Conservation (phyloP, 2,888 invertebrate genomes). For the Meta bourneti region DNA sequence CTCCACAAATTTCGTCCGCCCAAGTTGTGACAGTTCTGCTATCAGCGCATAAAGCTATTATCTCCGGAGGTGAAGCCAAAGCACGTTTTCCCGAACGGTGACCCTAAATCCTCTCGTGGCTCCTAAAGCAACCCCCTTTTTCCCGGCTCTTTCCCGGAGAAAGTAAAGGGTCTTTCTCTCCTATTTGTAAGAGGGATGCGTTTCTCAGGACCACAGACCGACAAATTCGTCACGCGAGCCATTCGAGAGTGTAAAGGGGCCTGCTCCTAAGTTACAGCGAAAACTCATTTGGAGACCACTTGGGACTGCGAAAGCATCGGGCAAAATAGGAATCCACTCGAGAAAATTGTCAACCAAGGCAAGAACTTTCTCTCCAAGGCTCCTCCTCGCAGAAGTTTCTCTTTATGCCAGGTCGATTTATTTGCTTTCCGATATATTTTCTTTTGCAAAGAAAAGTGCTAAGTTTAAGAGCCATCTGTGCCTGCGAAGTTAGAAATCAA, state of each 20-base stretch:
- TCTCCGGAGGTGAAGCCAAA: conserved; percentile 35
- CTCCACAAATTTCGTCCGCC: conserved; percentile 6
- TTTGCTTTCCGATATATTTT: conserved; percentile 59
- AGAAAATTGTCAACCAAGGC: conserved; percentile 62
- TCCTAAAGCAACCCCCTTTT: conserved; percentile 52
- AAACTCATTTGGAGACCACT: conserved; percentile 56
- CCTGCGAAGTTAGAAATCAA: conserved; percentile 41
- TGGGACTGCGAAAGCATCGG: conserved; percentile 30
- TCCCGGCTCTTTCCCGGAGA: conserved; percentile 23
- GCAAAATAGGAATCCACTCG: conserved; percentile 55
- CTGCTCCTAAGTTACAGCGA: conserved; percentile 66
- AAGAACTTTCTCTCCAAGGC: conserved; percentile 26
- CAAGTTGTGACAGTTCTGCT: conserved; percentile 47
- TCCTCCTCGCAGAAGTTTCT: conserved; percentile 11
- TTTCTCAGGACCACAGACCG: conserved; percentile 59
- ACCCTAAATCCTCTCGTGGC: conserved; percentile 61
- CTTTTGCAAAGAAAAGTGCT: conserved; percentile 42
- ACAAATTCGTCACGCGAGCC: conserved; percentile 70
- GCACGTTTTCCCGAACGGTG: conserved; percentile 58
- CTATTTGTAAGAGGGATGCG: conserved; percentile 54
- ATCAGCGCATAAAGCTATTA: conserved; percentile 69
- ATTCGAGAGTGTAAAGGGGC: conserved; percentile 37
- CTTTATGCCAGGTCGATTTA: conserved; percentile 60
- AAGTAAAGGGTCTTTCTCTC: conserved; percentile 56
- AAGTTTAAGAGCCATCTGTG: conserved; percentile 62